These are phyloP conservation scores for Eilema caniola DNA, from an alignment of 2,888 invertebrate genomes.

Conservation along the genomic window DNA sequence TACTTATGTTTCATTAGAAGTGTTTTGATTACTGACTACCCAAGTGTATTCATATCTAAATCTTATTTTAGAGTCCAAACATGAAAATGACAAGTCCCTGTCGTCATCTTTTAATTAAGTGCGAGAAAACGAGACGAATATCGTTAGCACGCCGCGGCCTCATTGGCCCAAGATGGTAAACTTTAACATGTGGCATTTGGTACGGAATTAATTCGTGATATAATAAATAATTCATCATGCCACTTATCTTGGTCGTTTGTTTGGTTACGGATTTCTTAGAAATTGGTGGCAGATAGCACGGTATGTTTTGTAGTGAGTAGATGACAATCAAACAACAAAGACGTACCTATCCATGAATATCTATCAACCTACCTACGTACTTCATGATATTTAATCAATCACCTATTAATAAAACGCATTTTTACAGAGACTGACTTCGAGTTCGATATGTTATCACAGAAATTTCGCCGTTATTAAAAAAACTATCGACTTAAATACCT, in stretches of 20 bases:
- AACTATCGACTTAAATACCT: not conserved
- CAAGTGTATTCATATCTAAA: not conserved
- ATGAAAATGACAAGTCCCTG: conserved; percentile 2
- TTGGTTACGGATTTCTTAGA: conserved; percentile 4
- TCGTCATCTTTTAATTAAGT: conserved; percentile 2
- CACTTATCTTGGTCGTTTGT: conserved; percentile 8
- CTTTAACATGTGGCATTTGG: conserved; percentile 13
- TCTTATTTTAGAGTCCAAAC: conserved; percentile 4
- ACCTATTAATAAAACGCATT: not conserved
- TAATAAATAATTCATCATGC: conserved; percentile 9
- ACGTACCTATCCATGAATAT: not conserved
- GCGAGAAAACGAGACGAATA: not conserved
- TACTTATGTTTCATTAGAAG: not conserved
- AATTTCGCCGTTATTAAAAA: not conserved
- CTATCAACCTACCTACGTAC: not conserved
- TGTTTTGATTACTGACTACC: not conserved
- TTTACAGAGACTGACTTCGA: not conserved
- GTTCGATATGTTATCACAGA: not conserved
- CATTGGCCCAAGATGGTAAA: conserved; percentile 6
- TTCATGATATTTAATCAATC: not conserved
- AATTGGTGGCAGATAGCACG: not conserved
- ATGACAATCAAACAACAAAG: not conserved
- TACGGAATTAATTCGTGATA: not conserved
- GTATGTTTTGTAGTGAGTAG: not conserved
- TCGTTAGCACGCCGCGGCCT: conserved; percentile 3